Base-by-base conservation (phyloP, 1,140 invertebrate species). In the Atta colombica region DNA sequence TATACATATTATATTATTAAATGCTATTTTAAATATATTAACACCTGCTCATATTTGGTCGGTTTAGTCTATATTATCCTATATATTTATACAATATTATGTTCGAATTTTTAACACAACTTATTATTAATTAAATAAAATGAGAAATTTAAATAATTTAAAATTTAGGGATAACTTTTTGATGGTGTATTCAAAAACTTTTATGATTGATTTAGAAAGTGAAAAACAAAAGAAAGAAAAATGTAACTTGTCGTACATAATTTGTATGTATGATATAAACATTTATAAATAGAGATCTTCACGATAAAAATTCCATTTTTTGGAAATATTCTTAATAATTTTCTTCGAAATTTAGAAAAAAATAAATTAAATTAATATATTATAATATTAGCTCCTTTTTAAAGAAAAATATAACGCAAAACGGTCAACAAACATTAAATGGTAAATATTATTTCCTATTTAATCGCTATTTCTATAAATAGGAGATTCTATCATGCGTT, bases 401-500 rank as follows among this genome's bases (percentile, higher is more conserved):
- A 16, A 16, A 69, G 3, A 72, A 10, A 74, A 1, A 60, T 74
- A 10, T 10, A 0, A 45, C 14, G 31, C 12, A 71, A 51, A 51
- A 74, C 2, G 10, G 8, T 55, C 25, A 25, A 35, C 25, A 6
- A 14, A 1, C 4, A 16, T 39, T 39, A 39, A 39, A 39, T 7
- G 12, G 25, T 39, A 39, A 35, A 35, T 58, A 16, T 68, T 68
- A 45, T 69, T 69, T 5, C 21, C n/a, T 51, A 69, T 61, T 25
- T 77, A 61, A 51, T 1, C 10, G 6, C 7, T 66, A 35, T 53
- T 51, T 68, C n/a, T 51, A 66, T 12, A 3, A 35, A 31, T 35
- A 35, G 61, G 12, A 21, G 25, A 65, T 80, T 68, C 49, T 80
- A 39, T 69, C 16, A 80, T 58, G 12, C 7, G 39, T 72, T 80